Percentiles rank a stretch among this genome's conserved stretches.
These are phyloP conservation scores for Ctenochaetus hawaiiensis DNA, from an alignment of 2,797 vertebrate species.

Conservation along the genomic window DNA sequence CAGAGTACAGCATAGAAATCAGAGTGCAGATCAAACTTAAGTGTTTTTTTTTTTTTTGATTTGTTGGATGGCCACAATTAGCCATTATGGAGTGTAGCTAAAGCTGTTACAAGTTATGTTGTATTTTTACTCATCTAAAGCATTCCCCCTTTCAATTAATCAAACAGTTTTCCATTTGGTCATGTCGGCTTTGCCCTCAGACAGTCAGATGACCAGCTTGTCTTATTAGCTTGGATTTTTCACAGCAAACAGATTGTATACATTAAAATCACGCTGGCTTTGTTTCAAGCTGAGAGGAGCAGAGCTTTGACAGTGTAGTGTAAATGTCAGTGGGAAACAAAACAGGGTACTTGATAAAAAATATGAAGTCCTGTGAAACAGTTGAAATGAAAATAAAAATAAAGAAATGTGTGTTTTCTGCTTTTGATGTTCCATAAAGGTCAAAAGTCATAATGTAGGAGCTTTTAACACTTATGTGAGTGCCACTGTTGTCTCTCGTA, in stretches of 20 bases:
- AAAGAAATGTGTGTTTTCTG: background rate
- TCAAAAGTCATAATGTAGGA: conserved; percentile 1
- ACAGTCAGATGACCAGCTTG: conserved; percentile 11
- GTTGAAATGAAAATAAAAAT: background rate
- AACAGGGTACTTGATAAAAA: conserved; percentile 8
- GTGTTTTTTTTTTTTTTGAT: conserved; percentile 1
- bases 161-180: background rate
- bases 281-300: background rate
- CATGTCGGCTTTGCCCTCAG: background rate
- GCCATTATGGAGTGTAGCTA: conserved; percentile 1
- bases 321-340: background rate
- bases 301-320: conserved; percentile 4
- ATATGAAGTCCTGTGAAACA: background rate
- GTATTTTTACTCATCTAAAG: conserved; percentile 4
- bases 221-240: background rate
- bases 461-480: conserved; percentile 9
- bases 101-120: background rate
- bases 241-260: background rate
- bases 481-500: background rate
- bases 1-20: too few relatives aligned
- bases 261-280: background rate
- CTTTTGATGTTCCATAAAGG: background rate
- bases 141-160: background rate
- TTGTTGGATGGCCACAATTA: background rate
- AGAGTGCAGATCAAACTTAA: background rate